A percentile compares a stretch with the other conserved stretches of the same genome.
Evolutionary conservation across 2,888 invertebrate species (phyloP).

Genomic region (Caenorhabditis panamensis): DNA sequence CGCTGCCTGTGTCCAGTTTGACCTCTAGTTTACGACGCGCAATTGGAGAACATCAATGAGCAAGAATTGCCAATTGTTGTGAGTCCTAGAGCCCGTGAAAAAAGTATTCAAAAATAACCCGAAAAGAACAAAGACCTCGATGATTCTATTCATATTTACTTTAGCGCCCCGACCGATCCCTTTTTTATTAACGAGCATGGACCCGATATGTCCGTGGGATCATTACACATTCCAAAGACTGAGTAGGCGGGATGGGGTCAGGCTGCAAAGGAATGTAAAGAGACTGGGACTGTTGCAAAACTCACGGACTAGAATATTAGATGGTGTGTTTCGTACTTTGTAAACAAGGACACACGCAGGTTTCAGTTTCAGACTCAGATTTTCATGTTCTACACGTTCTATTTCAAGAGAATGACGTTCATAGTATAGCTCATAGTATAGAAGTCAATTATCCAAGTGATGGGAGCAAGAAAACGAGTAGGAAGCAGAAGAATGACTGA

Average conservation of each 20-base stretch:
- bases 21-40: conserved; percentile 40
- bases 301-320: conserved; percentile 4
- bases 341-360: not conserved
- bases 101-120: conserved; percentile 23
- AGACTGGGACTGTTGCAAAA: conserved; percentile 18
- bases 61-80: conserved; percentile 6
- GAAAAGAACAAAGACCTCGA: conserved; percentile 41
- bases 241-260: conserved; percentile 19
- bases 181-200: conserved; percentile 42
- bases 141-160: conserved; percentile 55
- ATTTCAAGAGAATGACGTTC: not conserved
- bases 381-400: too few relatives aligned
- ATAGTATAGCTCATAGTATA: not conserved
- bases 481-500: conserved; percentile 6
- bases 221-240: conserved; percentile 37
- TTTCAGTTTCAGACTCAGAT: too few relatives aligned
- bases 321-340: not conserved
- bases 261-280: not conserved
- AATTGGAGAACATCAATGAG: conserved; percentile 49
- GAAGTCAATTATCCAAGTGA: not conserved
- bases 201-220: conserved; percentile 9
- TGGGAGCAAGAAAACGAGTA: conserved; percentile 1
- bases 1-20: too few relatives aligned
- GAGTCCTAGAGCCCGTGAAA: conserved; percentile 1
- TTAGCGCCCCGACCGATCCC: conserved; percentile 11